phyloP scores from a whole-genome alignment of 2,113 vertebrate species.

The Clarias gariepinus region DNA sequence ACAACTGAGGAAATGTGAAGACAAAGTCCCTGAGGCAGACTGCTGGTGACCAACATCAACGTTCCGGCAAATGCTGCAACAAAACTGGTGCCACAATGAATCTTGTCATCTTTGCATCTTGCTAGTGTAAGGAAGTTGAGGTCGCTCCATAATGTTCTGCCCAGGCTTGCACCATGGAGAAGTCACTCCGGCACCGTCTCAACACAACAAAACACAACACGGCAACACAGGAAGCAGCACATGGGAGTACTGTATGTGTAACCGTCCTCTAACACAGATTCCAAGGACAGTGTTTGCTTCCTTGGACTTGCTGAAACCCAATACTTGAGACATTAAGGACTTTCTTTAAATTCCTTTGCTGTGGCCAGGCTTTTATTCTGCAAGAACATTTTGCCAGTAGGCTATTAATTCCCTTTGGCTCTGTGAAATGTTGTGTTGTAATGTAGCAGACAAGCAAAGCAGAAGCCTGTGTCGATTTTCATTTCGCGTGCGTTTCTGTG shows the following conservation, averaged over 20 bases:
- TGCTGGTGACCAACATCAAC: no score
- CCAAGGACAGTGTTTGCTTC: background rate
- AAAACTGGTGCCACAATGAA: no score
- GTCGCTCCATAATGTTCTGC: no score
- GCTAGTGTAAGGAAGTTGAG: no score
- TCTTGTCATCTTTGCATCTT: no score
- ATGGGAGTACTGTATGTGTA: background rate
- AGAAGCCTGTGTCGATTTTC: background rate
- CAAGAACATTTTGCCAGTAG: background rate
- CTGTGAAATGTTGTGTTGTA: constrained; percentile 5
- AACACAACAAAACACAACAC: no score
- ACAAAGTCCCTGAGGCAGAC: no score
- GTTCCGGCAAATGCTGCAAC: no score
- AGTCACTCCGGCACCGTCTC: no score
- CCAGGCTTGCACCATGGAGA: no score
- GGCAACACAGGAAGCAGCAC: no score
- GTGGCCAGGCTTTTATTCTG: background rate
- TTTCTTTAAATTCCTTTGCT: background rate
- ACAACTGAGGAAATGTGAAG: no score
- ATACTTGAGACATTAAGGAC: background rate
- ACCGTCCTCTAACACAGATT: background rate
- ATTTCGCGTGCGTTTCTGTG: background rate
- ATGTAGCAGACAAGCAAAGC: background rate
- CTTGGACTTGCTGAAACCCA: background rate
- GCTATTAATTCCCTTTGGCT: background rate